Evolutionary conservation across 64 coral and sea anemone species (phyloP), one percentile per base, ranked within the genome.

Genomic region (Astreopora myriophthalma): DNA sequence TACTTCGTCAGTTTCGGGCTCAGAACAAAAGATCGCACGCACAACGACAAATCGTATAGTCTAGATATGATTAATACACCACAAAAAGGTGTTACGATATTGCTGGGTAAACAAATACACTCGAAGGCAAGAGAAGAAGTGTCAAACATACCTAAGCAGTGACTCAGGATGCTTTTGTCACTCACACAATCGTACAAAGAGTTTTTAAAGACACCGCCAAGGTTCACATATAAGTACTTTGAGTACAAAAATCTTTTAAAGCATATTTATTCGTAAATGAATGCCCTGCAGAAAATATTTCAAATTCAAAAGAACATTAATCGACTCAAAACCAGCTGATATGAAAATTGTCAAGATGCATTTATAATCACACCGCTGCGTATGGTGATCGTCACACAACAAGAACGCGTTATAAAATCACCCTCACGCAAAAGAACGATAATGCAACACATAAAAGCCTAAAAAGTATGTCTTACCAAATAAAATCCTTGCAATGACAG

Each of bases 401-500:
- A 64, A 64, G 24, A 60, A 48, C 22, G 39, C 66, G 68, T 32
- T 11, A 70, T 14, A 57, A n/a, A n/a, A n/a, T n/a, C 1, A 68
- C 28, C 31, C 74, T 60, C 1, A 48, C 69, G 48, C 49, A 88
- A 73, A 57, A 88, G 14, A 1, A 68, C 30, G 10, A 37, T 65
- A 55, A 74, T 34, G n/a, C 60, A 32, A 8, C 12, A 58, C 38
- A 36, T 28, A 17, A 13, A 90, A 80, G 17, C 36, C n/a, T 30
- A 48, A 48, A 37, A 48, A 10, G 73, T 52, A 36, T 23, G 11
- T 87, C 97, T 95, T 73, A 99, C 97, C 97, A 99, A 75, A 99
- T 99, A 60, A 99, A 99, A 65, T 99, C 97, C 65, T 93, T 99
- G 51, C 97, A 99, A 75, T 99, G 97, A 17, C 90, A 89, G 30